Base-by-base conservation (phyloP, 2,113 vertebrate genomes). In the Scortum barcoo region DNA sequence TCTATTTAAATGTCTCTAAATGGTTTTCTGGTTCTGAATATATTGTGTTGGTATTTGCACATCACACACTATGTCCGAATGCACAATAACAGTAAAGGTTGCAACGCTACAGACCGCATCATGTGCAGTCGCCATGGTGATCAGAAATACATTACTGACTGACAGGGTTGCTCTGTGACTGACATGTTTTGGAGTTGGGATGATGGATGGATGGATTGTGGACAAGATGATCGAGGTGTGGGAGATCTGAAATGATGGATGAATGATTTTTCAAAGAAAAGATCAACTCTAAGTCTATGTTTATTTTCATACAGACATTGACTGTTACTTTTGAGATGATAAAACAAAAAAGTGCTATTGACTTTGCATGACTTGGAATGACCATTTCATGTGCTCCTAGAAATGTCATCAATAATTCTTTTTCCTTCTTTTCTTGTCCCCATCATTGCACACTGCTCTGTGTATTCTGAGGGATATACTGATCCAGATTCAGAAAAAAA, bases 61-160 rank as follows among this genome's bases (percentile, higher is more conserved):
- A 33, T 72, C 28, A 58, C 61, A 62, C 36, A 60, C 24, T 16
- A n/a, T 69, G 38, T 65, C 19, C 22, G 4, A 22, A 33, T 19
- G 20, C 50, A 51, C 28, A 24, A 1, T 38, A 26, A 69, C 30
- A 24, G 17, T 74, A 56, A 70, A 66, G 69, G 60, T 26, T 36
- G 30, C 12, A n/a, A 30, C 7, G 28, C 50, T n/a, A 46, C n/a
- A 28, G 46, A 20, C 22, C 1, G 8, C 17, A 5, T 53, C 6
- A 3, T 57, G 50, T 65, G 58, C 24, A 22, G 56, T 62, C 54
- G 24, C 57, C 69, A 72, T 53, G 56, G 57, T 63, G 44, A 72
- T 11, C 24, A n/a, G 30, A 53, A 53, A 70, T 11, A 53, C 30
- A 70, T 70, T 56, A 71, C 24, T 26, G n/a, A 26, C 48, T 53